A percentile compares a stretch with the other conserved stretches of the same genome.
Evolutionary conservation across 2,888 invertebrate genomes (phyloP).

Genomic region (Leucania comma): DNA sequence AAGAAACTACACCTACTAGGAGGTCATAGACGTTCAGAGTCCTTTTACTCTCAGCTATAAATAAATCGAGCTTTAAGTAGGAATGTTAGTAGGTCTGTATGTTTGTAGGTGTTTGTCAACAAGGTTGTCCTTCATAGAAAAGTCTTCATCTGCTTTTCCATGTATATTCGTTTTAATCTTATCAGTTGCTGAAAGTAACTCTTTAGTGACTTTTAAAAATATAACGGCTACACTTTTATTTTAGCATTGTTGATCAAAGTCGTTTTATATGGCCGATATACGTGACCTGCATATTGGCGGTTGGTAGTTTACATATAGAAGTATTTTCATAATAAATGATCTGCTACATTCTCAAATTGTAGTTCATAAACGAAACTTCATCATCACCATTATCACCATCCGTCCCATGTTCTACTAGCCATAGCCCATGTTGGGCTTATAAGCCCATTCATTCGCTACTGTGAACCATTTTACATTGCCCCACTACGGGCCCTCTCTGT

Average conservation of each 20-base stretch:
- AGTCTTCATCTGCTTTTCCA: neutral
- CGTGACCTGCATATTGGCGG: no score
- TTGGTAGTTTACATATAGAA: neutral
- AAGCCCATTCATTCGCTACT: neutral
- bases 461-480: neutral
- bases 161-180: neutral
- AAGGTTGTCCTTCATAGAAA: neutral
- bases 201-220: no score
- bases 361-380: no score
- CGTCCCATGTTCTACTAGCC: no score
- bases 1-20: constrained; percentile 12
- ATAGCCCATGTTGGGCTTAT: no score
- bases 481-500: no score
- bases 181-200: neutral
- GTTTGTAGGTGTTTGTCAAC: constrained; percentile 48
- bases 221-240: neutral
- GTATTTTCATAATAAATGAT: neutral
- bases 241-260: neutral
- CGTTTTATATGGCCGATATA: neutral
- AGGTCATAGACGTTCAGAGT: constrained; percentile 51
- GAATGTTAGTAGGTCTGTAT: constrained; percentile 31
- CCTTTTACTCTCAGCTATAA: constrained; percentile 47
- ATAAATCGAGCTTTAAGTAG: constrained; percentile 45
- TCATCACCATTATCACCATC: neutral
- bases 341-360: no score